phyloP scores from a whole-genome alignment of 2,113 vertebrate genomes.

The Centrocercus urophasianus region DNA sequence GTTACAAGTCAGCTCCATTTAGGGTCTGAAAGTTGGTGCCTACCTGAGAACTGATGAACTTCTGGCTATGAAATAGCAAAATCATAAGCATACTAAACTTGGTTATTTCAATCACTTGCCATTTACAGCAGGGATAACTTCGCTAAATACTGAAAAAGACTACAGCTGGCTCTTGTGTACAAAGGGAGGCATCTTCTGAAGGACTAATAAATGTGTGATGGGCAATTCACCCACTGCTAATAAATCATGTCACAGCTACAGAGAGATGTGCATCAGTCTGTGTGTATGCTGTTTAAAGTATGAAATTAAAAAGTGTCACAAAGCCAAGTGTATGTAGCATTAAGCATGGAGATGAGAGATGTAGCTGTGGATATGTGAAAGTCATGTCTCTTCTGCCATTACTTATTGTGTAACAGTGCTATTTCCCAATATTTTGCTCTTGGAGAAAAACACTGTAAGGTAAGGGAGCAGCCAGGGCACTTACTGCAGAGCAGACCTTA shows the following conservation, averaged over 20 bases:
- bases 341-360: conserved; percentile 39
- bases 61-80: neutral
- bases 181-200: conserved; percentile 20
- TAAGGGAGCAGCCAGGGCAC: neutral
- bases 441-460: neutral
- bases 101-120: neutral
- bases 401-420: neutral
- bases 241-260: conserved; percentile 26
- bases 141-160: conserved; percentile 46
- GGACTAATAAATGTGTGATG: conserved; percentile 44
- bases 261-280: neutral
- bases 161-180: neutral
- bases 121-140: neutral
- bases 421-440: neutral
- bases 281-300: neutral
- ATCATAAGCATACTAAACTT: neutral
- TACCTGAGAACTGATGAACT: neutral
- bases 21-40: neutral
- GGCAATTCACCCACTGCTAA: conserved; percentile 15
- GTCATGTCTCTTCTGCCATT: neutral
- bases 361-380: neutral
- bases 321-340: neutral
- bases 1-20: neutral
- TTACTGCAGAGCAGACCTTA: conserved; percentile 2
- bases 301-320: neutral